Percentiles rank a stretch among this genome's conserved stretches.
These are phyloP conservation scores for Synanthedon myopaeformis DNA, from an alignment of 2,888 invertebrate species.

Conservation along the genomic window DNA sequence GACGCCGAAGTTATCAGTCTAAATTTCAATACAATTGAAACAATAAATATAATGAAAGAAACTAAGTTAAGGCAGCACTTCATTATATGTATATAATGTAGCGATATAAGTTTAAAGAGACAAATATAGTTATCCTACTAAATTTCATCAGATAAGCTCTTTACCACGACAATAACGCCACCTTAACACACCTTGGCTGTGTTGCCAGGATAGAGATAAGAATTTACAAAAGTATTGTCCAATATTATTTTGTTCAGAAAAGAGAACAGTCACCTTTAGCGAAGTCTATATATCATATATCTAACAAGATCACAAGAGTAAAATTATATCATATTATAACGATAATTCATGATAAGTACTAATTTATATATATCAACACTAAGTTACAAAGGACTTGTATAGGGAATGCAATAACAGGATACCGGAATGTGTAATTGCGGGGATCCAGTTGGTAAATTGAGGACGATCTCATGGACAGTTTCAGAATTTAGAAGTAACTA, in stretches of 20 bases:
- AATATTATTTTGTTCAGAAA: conserved; percentile 33
- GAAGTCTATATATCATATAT: conserved; percentile 20
- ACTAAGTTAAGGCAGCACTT: conserved; percentile 3
- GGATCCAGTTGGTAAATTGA: no score
- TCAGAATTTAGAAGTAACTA: no score
- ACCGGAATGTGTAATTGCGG: no score
- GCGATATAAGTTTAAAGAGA: conserved; percentile 1
- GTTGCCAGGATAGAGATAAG: conserved; percentile 19
- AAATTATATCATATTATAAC: conserved; percentile 4
- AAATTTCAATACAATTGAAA: not conserved
- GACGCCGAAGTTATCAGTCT: not conserved
- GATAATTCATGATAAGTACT: conserved; percentile 9
- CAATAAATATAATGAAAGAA: conserved; percentile 1
- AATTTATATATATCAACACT: not conserved
- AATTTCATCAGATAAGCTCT: conserved; percentile 12
- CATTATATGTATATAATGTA: not conserved
- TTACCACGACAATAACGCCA: not conserved
- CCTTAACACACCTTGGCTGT: conserved; percentile 12
- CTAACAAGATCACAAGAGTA: conserved; percentile 44
- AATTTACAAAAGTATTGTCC: conserved; percentile 47
- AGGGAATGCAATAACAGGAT: no score
- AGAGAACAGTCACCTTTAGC: conserved; percentile 34
- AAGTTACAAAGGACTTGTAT: not conserved
- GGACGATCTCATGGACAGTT: no score
- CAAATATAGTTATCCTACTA: conserved; percentile 4